These are phyloP conservation scores for Corbicula japonica DNA, from an alignment of 2,888 invertebrate genomes.

Conservation along the genomic window DNA sequence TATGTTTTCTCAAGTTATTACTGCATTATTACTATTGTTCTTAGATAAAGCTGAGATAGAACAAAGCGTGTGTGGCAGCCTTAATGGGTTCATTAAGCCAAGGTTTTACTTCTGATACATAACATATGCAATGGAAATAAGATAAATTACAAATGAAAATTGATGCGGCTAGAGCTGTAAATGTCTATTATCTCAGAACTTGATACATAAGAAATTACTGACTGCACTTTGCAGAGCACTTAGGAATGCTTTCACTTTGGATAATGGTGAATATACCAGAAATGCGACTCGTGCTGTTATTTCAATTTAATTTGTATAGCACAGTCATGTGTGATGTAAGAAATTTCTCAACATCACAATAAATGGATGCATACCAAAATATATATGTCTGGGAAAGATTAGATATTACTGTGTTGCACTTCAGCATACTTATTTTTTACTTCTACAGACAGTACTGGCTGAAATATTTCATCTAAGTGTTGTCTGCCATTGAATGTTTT, in stretches of 20 bases:
- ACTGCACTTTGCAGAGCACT: neutral
- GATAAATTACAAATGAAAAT: constrained; percentile 6
- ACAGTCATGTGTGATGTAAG: too few relatives aligned
- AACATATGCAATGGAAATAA: constrained; percentile 14
- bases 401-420: too few relatives aligned
- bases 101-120: constrained; percentile 6
- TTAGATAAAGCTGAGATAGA: constrained; percentile 4
- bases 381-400: too few relatives aligned
- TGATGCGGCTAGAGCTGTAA: neutral
- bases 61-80: constrained; percentile 5
- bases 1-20: constrained; percentile 13
- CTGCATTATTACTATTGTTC: constrained; percentile 2
- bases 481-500: too few relatives aligned
- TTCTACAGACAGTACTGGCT: too few relatives aligned
- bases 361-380: too few relatives aligned
- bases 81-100: neutral
- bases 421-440: too few relatives aligned
- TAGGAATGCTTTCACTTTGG: constrained; percentile 2
- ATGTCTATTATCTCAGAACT: constrained; percentile 2
- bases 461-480: too few relatives aligned
- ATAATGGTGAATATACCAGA: too few relatives aligned
- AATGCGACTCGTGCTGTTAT: too few relatives aligned
- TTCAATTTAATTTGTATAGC: too few relatives aligned
- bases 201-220: neutral
- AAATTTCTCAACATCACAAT: too few relatives aligned